Percentiles rank a stretch among this genome's conserved stretches.
Conservation (phyloP, 2,888 invertebrate genomes). For the Drosophila acutilabella region DNA sequence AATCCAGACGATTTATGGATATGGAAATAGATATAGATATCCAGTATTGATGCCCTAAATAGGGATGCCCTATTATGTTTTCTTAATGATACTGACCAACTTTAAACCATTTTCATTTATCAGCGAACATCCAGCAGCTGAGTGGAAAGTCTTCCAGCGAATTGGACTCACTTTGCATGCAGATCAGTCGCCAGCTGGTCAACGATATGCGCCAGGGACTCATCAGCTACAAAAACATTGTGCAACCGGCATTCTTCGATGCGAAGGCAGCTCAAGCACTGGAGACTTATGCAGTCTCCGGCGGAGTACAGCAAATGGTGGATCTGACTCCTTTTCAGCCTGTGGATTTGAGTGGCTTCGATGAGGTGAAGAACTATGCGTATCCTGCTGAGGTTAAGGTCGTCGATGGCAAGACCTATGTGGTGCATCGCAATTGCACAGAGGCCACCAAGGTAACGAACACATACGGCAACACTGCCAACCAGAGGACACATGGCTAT, state of each 20-base stretch:
- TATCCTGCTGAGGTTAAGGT: conserved; percentile 83
- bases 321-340: conserved; percentile 66
- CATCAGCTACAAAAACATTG: conserved; percentile 73
- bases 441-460: conserved; percentile 71
- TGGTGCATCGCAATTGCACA: conserved; percentile 83
- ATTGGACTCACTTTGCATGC: conserved; percentile 68
- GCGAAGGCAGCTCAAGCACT: conserved; percentile 78
- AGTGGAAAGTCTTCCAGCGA: conserved; percentile 81
- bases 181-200: conserved; percentile 77
- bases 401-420: conserved; percentile 82
- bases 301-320: conserved; percentile 65
- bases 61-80: no score
- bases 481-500: conserved; percentile 41
- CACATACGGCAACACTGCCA: conserved; percentile 48
- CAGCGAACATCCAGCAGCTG: conserved; percentile 77
- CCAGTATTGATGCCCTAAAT: no score
- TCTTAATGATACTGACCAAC: no score
- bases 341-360: conserved; percentile 76
- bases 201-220: conserved; percentile 81
- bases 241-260: conserved; percentile 83
- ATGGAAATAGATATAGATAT: no score
- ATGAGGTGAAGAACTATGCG: conserved; percentile 81
- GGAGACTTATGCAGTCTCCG: conserved; percentile 53
- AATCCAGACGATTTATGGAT: no score
- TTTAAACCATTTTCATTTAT: neutral